Evolutionary conservation across 2,797 vertebrate species (phyloP), one percentile per base, ranked within the genome.

Genomic region (Sternarchorhynchus goeldii): DNA sequence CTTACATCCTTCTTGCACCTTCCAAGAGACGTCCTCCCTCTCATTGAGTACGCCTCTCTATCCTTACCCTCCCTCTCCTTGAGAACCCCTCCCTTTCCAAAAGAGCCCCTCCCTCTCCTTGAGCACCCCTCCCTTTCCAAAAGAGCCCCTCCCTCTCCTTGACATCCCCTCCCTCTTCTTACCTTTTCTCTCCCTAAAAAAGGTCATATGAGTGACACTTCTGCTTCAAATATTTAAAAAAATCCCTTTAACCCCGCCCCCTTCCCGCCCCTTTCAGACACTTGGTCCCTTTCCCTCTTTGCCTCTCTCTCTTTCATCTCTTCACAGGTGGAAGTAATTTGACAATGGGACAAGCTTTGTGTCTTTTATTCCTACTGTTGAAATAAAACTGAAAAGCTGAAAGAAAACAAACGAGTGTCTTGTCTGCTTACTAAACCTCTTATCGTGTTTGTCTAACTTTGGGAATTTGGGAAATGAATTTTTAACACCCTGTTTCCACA

Each of bases 161-260:
- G 39, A 41, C 55, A 58, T 56, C 21, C 58, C 56, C n/a, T 31
- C 36, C 14, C 66, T 34, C 17, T 60, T 34, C 39, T 6, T 67
- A 31, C 56, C 53, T 34, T 31, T 67, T 21, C 45, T 21, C 41
- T 60, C 6, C 20, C 34, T 36, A 70, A 78, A 76, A n/a, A 3
- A 76, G 73, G 72, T 77, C 66, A 80, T 75, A 5, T 66, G 45
- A 45, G 31, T 39, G 36, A 21, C 57, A 66, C 45, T 63, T 41
- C 45, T 32, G 66, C 73, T 76, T 53, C 21, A 65, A 29, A 59
- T 25, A 25, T 25, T 1, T 25, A 77, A 39, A 57, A 16, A 32
- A 32, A 58, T 39, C 34, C n/a, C 63, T 67, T 78, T 20, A 36
- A 18, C 21, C 58, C 53, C 62, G 5, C 39, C 4, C 66, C 59